These are phyloP conservation scores for Archocentrus centrarchus DNA, from an alignment of 2,113 vertebrate species.

Conservation along the genomic window DNA sequence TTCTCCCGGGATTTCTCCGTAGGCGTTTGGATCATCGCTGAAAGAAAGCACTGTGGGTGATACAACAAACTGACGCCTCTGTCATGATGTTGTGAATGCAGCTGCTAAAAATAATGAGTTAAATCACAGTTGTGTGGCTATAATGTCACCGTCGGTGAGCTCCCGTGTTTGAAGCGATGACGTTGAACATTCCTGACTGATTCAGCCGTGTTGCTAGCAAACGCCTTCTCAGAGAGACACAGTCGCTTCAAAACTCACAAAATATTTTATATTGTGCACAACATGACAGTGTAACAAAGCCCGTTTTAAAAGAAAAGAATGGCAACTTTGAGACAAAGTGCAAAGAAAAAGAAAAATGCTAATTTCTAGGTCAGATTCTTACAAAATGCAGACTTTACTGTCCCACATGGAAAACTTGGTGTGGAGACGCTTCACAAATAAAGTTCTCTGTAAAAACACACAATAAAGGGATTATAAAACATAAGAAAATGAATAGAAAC, in stretches of 20 bases:
- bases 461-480: constrained; percentile 18
- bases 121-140: fast-evolving
- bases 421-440: constrained; percentile 28
- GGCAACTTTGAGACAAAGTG: fast-evolving
- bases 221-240: fast-evolving
- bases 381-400: constrained; percentile 27
- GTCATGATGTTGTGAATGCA: not conserved
- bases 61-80: not conserved
- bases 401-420: constrained; percentile 14
- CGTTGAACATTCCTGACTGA: not conserved
- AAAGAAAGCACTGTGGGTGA: not conserved
- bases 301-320: not conserved
- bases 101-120: not conserved
- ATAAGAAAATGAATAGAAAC: not conserved
- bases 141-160: fast-evolving
- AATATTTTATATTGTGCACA: not conserved
- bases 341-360: not conserved
- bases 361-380: fast-evolving
- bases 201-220: not conserved
- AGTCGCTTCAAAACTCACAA: not conserved
- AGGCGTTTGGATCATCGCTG: not conserved
- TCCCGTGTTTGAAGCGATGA: not conserved
- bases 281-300: not conserved
- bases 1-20: fast-evolving
- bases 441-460: not conserved